These are phyloP conservation scores for Darevskia mixta DNA, from an alignment of 2,797 vertebrate genomes.

Conservation along the genomic window DNA sequence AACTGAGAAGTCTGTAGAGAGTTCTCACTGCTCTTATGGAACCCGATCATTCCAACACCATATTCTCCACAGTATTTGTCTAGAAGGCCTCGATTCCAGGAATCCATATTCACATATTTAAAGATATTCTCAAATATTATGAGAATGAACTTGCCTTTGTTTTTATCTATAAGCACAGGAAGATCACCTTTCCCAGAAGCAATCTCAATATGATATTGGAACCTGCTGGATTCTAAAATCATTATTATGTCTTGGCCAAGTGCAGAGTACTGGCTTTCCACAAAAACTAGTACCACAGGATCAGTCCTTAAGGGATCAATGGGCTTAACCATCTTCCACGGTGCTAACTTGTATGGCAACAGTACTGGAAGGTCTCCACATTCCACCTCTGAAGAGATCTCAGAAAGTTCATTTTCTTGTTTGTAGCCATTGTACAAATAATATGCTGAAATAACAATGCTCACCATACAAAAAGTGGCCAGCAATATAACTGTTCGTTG, in stretches of 20 bases:
- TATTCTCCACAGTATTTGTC: conserved; percentile 95
- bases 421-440: conserved; percentile 93
- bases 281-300: conserved; percentile 91
- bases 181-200: conserved; percentile 97
- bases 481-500: conserved; percentile 93
- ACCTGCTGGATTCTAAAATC: conserved; percentile 92
- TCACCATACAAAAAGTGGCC: conserved; percentile 93
- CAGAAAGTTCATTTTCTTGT: conserved; percentile 89
- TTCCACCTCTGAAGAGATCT: conserved; percentile 86
- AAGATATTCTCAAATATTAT: conserved; percentile 96
- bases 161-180: conserved; percentile 90
- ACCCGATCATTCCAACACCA: conserved; percentile 92
- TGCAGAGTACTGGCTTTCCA: conserved; percentile 96
- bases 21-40: conserved; percentile 91
- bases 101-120: conserved; percentile 93
- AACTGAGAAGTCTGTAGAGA: conserved; percentile 85
- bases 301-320: conserved; percentile 87
- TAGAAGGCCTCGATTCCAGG: conserved; percentile 94
- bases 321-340: conserved; percentile 83
- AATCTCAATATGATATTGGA: conserved; percentile 92
- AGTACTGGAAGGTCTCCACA: conserved; percentile 86
- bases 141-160: conserved; percentile 90
- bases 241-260: conserved; percentile 95
- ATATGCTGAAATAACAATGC: conserved; percentile 94
- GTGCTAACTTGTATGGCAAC: conserved; percentile 82